phyloP scores from a whole-genome alignment of 2,113 vertebrate genomes.

The Zapus hudsonius region DNA sequence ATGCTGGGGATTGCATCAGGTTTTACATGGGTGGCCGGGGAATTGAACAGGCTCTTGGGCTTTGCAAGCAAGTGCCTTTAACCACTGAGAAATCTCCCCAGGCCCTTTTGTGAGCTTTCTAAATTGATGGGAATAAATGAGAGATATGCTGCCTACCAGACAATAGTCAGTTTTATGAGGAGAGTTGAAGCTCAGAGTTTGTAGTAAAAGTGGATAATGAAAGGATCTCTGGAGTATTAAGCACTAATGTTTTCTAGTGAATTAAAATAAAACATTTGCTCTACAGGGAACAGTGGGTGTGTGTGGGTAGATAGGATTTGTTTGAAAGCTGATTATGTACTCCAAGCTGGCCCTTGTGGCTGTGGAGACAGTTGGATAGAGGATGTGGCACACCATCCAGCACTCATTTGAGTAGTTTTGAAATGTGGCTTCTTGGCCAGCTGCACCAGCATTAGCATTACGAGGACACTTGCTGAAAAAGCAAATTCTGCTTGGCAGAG shows the following conservation, averaged over 20 bases:
- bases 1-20: too few species aligned
- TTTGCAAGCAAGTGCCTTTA: not conserved
- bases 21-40: too few species aligned
- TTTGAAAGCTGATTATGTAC: not conserved
- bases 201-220: not conserved
- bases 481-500: not conserved
- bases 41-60: not conserved
- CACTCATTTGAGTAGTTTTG: not conserved
- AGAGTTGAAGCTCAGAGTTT: not conserved
- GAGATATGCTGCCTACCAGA: not conserved
- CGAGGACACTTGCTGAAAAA: not conserved
- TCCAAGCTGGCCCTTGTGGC: not conserved
- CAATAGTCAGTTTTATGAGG: not conserved
- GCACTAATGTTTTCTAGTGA: slow-evolving; percentile 11
- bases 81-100: not conserved
- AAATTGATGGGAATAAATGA: not conserved
- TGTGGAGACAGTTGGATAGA: not conserved
- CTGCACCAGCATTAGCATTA: not conserved
- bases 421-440: not conserved
- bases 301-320: not conserved
- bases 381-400: not conserved
- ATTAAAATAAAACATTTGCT: not conserved
- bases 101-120: not conserved
- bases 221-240: not conserved
- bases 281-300: not conserved